Evolutionary conservation across 2,113 vertebrate genomes (phyloP), one percentile per base, ranked within the genome.

Genomic region (Gallinago media): DNA sequence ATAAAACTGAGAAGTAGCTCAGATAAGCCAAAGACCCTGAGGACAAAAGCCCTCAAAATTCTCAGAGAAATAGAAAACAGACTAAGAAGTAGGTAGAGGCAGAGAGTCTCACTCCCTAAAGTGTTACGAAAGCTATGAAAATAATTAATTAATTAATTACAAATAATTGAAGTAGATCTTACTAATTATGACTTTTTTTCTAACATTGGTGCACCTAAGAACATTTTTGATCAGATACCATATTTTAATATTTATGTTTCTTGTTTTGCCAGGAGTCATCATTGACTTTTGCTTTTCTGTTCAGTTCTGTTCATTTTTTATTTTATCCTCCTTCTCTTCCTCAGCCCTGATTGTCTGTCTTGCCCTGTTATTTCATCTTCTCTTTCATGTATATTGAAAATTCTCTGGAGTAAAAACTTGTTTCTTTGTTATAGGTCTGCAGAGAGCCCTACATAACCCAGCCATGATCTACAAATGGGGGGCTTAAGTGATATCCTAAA

Each of bases 311-410:
- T 88, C 54, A 36, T 50, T 75, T 76, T 82, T 80, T 61, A 47
- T 72, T 90, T 91, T 40, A 49, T 61, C 46, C 88, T 66, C 17
- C n/a, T 95, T 78, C 56, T 88, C 59, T 80, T 90, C 47, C n/a
- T 26, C 29, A 80, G 9, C 38, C 29, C 32, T 58, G 54, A 83
- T 62, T 88, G 75, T 72, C 78, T 89, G 32, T 32, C 62, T 93
- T 94, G 72, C 46, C 31, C 59, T 83, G 71, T 74, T 94, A 79
- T 94, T 96, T 91, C 58, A 55, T 88, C 14, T 89, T 58, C 55
- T 63, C 68, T 88, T 95, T 94, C 90, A 93, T 86, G 78, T 90
- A 74, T 75, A 66, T 67, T 88, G 67, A 46, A 94, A 85, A 94
- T 55, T 80, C 94, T 95, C 88, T 55, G 49, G 85, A 89, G 92